Conservation (phyloP, 2,113 vertebrate genomes). For the Brienomyrus brachyistius region DNA sequence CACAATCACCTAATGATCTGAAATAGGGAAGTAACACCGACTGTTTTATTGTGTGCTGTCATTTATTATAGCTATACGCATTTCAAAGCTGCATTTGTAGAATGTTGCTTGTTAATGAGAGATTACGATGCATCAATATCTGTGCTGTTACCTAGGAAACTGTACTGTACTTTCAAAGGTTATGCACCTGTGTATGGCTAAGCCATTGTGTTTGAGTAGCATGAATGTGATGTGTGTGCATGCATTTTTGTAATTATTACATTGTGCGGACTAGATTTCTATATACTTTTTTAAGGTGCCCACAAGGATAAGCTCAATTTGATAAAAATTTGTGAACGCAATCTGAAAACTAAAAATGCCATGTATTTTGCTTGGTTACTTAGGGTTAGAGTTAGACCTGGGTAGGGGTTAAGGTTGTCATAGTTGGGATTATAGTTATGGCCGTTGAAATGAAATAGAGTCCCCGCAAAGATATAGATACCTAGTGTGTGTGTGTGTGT, state of each 20-base stretch:
- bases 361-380: background rate
- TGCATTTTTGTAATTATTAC: background rate
- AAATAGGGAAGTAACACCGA: background rate
- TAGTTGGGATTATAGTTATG: background rate
- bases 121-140: background rate
- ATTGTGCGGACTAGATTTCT: background rate
- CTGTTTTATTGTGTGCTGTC: background rate
- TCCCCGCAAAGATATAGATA: background rate
- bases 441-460: background rate
- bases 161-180: background rate
- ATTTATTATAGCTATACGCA: background rate
- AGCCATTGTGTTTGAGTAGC: background rate
- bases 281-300: background rate
- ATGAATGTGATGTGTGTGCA: background rate
- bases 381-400: background rate
- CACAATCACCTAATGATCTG: background rate
- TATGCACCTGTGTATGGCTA: background rate
- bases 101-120: background rate
- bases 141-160: background rate
- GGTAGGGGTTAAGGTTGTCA: background rate
- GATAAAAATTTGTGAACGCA: background rate
- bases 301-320: background rate
- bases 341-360: background rate
- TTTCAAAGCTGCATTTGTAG: background rate
- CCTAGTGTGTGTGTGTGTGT: background rate